A percentile compares a stretch with the other conserved stretches of the same genome.
Conservation (phyloP, 2,888 invertebrate genomes). For the Mythimna pallens region DNA sequence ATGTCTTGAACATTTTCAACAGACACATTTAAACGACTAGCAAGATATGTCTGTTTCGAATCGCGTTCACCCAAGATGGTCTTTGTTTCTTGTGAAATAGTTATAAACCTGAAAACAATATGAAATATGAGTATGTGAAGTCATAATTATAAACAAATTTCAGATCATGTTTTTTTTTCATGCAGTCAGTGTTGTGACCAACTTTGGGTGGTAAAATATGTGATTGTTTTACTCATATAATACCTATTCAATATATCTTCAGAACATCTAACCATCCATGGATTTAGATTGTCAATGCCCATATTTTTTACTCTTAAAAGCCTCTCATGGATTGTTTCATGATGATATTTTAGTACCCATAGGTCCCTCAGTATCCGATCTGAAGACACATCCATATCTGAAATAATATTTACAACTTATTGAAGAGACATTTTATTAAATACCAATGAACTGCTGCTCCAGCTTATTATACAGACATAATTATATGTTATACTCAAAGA, state of each 20-base stretch:
- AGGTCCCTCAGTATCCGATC: constrained; percentile 91
- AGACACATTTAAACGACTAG: constrained; percentile 87
- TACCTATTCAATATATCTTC: constrained; percentile 90
- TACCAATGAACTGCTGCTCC: no score
- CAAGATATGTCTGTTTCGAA: constrained; percentile 88
- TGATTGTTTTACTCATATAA: constrained; percentile 1
- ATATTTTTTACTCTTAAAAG: constrained; percentile 86
- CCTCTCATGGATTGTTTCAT: constrained; percentile 87
- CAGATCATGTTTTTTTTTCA: neutral
- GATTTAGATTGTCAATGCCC: constrained; percentile 89
- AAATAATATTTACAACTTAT: constrained; percentile 28
- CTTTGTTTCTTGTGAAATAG: constrained; percentile 82
- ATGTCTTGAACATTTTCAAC: constrained; percentile 86
- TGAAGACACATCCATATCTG: constrained; percentile 88
- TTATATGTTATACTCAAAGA: no score
- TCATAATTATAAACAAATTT: neutral
- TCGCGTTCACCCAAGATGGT: constrained; percentile 88
- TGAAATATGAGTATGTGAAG: constrained; percentile 1
- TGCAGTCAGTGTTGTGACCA: neutral
- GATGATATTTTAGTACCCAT: constrained; percentile 92
- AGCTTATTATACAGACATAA: no score
- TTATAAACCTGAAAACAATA: constrained; percentile 77
- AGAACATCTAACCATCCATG: constrained; percentile 93
- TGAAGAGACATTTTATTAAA: no score
- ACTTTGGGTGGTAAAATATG: neutral